These are phyloP conservation scores for fruit fly (Drosophila melanogaster) DNA, from an alignment of 1,140 invertebrate species.

Conservation along the genomic window DNA sequence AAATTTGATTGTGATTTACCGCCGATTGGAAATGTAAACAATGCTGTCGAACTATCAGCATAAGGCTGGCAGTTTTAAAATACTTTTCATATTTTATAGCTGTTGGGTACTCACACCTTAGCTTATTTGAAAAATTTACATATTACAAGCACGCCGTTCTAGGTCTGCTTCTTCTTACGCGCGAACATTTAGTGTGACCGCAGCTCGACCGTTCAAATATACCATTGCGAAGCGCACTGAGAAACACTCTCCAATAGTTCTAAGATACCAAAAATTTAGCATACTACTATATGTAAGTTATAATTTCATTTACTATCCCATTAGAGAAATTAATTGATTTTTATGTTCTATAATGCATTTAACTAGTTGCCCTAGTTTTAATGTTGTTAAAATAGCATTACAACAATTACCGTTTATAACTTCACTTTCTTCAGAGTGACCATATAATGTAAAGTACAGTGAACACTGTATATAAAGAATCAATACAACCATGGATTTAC, in stretches of 20 bases:
- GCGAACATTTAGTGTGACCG: conserved; percentile 32
- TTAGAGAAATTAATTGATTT: not conserved
- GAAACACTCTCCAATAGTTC: not conserved
- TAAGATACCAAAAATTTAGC: not conserved
- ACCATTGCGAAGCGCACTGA: not conserved
- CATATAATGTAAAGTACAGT: too few species aligned
- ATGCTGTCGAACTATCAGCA: not conserved
- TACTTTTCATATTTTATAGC: not conserved
- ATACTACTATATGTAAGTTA: not conserved
- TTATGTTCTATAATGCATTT: too few species aligned
- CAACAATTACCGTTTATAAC: too few species aligned
- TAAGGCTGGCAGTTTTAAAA: not conserved
- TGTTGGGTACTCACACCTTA: conserved; percentile 50
- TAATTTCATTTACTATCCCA: not conserved
- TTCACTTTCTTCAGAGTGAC: too few species aligned
- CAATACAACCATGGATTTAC: too few species aligned
- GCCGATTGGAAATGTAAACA: conserved; percentile 1
- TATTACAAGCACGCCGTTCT: conserved; percentile 69
- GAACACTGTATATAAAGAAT: too few species aligned
- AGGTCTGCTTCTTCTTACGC: conserved; percentile 44
- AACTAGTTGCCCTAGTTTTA: too few species aligned
- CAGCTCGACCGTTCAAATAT: not conserved
- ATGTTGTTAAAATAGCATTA: too few species aligned
- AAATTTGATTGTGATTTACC: not conserved
- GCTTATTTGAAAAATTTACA: conserved; percentile 73